Conservation (phyloP, 2,797 vertebrate genomes). For the Alosa sapidissima region DNA sequence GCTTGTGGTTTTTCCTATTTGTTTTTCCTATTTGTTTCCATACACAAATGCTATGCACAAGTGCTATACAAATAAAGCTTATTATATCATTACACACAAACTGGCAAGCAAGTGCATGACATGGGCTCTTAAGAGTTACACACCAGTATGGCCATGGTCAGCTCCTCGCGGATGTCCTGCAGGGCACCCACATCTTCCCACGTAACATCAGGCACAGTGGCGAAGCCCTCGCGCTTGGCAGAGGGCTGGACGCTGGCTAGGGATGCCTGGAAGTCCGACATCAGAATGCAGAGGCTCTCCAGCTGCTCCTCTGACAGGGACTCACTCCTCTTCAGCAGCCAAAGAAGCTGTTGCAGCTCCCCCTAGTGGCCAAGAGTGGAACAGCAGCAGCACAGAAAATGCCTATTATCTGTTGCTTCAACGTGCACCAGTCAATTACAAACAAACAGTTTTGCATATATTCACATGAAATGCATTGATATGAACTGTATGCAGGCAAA, state of each 20-base stretch:
- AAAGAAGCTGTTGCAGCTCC: slow-evolving; percentile 79
- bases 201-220: slow-evolving; percentile 92
- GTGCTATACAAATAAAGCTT: too few species aligned
- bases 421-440: neutral
- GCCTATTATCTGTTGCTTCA: neutral
- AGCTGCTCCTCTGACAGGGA: slow-evolving; percentile 82
- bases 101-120: too few species aligned
- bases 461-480: neutral
- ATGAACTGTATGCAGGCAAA: neutral
- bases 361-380: slow-evolving; percentile 63
- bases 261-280: slow-evolving; percentile 86
- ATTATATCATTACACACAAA: too few species aligned
- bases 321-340: slow-evolving; percentile 76
- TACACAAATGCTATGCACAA: too few species aligned
- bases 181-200: slow-evolving; percentile 94
- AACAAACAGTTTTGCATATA: neutral
- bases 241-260: slow-evolving; percentile 89
- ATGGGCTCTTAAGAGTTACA: neutral
- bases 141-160: slow-evolving; percentile 96
- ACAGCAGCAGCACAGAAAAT: neutral
- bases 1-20: too few species aligned
- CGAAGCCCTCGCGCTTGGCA: slow-evolving; percentile 96
- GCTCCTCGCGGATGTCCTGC: slow-evolving; percentile 89
- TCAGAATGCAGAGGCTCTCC: slow-evolving; percentile 79
- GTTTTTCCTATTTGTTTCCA: too few species aligned